phyloP scores from a whole-genome alignment of 2,797 vertebrate genomes.

The Characodon lateralis region DNA sequence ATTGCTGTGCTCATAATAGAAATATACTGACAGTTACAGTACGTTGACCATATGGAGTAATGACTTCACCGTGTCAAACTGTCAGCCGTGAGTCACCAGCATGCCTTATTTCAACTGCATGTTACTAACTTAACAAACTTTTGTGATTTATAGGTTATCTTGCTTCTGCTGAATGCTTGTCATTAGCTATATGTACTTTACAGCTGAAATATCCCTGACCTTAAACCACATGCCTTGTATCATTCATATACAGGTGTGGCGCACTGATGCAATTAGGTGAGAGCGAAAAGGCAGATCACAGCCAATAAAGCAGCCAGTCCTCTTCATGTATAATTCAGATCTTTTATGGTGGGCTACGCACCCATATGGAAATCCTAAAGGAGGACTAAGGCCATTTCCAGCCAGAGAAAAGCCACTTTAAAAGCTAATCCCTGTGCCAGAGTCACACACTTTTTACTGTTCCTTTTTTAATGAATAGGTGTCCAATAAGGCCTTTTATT shows the following conservation, averaged over 20 bases:
- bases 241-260: slow-evolving; percentile 28
- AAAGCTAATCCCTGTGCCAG: slow-evolving; percentile 81
- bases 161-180: slow-evolving; percentile 58
- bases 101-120: slow-evolving; percentile 61
- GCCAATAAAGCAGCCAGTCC: slow-evolving; percentile 81
- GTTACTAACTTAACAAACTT: slow-evolving; percentile 70
- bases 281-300: slow-evolving; percentile 73
- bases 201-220: slow-evolving; percentile 46
- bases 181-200: slow-evolving; percentile 56
- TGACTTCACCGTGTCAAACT: slow-evolving; percentile 73
- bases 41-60: slow-evolving; percentile 78
- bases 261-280: slow-evolving; percentile 69
- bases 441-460: slow-evolving; percentile 83
- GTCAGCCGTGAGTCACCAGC: slow-evolving; percentile 63
- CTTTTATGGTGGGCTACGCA: slow-evolving; percentile 80
- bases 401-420: slow-evolving; percentile 81
- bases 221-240: slow-evolving; percentile 18
- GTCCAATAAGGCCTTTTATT: slow-evolving; percentile 99
- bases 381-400: slow-evolving; percentile 81
- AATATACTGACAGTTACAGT: slow-evolving; percentile 74
- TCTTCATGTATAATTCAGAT: slow-evolving; percentile 85
- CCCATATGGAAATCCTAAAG: slow-evolving; percentile 77
- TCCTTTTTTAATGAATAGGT: slow-evolving; percentile 91
- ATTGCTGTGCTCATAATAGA: slow-evolving; percentile 72
- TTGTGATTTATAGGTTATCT: slow-evolving; percentile 60